Evolutionary conservation across 1,140 invertebrate genomes (phyloP).

Genomic region (Archivesica marissinica): DNA sequence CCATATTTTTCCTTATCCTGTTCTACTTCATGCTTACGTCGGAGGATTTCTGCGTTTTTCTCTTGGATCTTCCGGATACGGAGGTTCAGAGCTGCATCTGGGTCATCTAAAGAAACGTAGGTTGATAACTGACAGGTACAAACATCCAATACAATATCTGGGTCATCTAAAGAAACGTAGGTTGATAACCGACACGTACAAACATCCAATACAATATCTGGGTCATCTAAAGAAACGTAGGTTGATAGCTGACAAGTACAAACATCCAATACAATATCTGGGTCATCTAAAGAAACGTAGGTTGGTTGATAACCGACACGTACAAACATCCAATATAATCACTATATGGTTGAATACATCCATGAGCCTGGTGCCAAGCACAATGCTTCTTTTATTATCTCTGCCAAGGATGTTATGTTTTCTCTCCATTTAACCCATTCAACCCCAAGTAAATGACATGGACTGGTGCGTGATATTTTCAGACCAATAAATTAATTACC

Average conservation of each 20-base stretch:
- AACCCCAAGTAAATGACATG: too few species aligned
- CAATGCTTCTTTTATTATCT: too few species aligned
- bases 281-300: not conserved
- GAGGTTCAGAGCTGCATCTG: slow-evolving; percentile 21
- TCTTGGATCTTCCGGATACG: slow-evolving; percentile 48
- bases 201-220: slow-evolving; percentile 21
- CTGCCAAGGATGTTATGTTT: too few species aligned
- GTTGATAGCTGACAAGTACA: slow-evolving; percentile 25
- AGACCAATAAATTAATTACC: too few species aligned
- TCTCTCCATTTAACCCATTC: too few species aligned
- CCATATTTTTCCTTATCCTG: slow-evolving; percentile 57
- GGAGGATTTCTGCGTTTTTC: slow-evolving; percentile 51
- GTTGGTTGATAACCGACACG: too few species aligned
- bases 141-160: slow-evolving; percentile 21
- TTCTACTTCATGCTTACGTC: slow-evolving; percentile 42
- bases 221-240: not conserved
- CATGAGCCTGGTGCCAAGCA: too few species aligned
- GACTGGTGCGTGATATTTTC: too few species aligned
- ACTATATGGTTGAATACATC: too few species aligned
- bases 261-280: slow-evolving; percentile 21
- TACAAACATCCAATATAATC: slow-evolving; percentile 11
- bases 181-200: slow-evolving; percentile 15
- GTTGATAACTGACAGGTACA: slow-evolving; percentile 23
- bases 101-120: not conserved
- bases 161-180: not conserved